Evolutionary conservation across 2,888 invertebrate genomes (phyloP).

Genomic region (Hirtodrosophila histrioides): DNA sequence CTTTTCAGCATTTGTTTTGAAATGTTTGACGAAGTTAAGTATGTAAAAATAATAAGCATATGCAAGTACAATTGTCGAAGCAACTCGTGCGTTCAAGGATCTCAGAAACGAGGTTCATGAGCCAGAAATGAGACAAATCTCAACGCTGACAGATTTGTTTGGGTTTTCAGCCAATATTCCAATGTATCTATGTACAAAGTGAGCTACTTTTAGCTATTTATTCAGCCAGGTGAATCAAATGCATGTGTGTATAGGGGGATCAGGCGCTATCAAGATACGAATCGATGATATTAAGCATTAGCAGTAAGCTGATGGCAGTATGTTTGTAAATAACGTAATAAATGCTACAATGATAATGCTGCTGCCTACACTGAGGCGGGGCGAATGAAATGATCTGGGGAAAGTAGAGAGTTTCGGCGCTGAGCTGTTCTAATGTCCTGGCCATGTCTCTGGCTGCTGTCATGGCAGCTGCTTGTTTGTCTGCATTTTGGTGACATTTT

Average conservation of each 20-base stretch:
- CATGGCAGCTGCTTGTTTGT: slow-evolving; percentile 55
- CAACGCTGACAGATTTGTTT: no score
- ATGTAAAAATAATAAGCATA: no score
- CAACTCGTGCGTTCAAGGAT: no score
- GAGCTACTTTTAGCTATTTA: slow-evolving; percentile 8
- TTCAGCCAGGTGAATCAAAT: not conserved
- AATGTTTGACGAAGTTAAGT: no score
- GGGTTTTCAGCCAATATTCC: no score
- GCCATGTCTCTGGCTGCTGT: slow-evolving; percentile 34
- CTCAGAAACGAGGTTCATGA: no score
- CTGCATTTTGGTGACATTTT: slow-evolving; percentile 77
- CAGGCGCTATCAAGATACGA: slow-evolving; percentile 10
- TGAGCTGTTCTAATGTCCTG: slow-evolving; percentile 31
- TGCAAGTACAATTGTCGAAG: no score
- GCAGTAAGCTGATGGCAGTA: slow-evolving; percentile 28
- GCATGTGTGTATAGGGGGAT: slow-evolving; percentile 11
- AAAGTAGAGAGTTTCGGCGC: slow-evolving; percentile 2
- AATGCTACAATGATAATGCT: slow-evolving; percentile 34
- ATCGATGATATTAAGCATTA: slow-evolving; percentile 22
- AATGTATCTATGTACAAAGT: no score
- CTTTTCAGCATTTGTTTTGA: no score
- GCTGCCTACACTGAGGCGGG: slow-evolving; percentile 10
- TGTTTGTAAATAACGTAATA: slow-evolving; percentile 35
- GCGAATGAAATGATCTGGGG: slow-evolving; percentile 6
- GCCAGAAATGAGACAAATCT: no score